A percentile compares a stretch with the other conserved stretches of the same genome.
These are phyloP conservation scores for Pangasius djambal DNA, from an alignment of 2,797 vertebrate genomes.

Conservation along the genomic window DNA sequence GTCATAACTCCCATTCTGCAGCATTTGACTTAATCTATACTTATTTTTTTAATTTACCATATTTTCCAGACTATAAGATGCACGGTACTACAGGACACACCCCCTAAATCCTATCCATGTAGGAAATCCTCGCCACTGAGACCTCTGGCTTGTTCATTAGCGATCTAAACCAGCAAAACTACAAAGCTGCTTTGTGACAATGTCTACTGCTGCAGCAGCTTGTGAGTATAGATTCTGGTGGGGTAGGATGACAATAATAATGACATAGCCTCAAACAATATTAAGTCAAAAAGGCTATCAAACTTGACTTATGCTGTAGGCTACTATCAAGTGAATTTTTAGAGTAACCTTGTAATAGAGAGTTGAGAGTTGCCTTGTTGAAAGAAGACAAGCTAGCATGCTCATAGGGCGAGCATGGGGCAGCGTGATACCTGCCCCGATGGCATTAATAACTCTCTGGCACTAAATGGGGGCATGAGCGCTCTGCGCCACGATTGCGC, in stretches of 20 bases:
- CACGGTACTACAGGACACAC: background rate
- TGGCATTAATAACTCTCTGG: background rate
- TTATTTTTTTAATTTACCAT: background rate
- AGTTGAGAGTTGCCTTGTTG: background rate
- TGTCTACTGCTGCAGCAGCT: background rate
- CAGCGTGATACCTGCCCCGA: background rate
- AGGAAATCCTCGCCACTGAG: background rate
- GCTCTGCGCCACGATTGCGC: too few species aligned
- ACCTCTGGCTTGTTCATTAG: background rate
- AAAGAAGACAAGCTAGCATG: background rate
- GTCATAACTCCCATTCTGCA: background rate
- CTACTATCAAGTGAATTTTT: background rate
- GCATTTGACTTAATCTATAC: background rate
- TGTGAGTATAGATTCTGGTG: background rate
- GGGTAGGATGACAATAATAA: background rate
- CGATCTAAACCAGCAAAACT: background rate
- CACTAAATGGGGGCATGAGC: background rate
- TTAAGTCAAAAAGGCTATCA: background rate
- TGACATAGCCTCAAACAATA: background rate
- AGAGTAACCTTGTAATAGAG: background rate
- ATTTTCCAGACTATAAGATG: slow-evolving; percentile 28
- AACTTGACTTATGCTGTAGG: background rate
- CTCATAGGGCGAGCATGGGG: background rate
- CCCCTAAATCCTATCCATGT: background rate
- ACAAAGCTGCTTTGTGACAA: background rate